Conservation (phyloP, 2,888 invertebrate genomes). For the Desoria tigrina region DNA sequence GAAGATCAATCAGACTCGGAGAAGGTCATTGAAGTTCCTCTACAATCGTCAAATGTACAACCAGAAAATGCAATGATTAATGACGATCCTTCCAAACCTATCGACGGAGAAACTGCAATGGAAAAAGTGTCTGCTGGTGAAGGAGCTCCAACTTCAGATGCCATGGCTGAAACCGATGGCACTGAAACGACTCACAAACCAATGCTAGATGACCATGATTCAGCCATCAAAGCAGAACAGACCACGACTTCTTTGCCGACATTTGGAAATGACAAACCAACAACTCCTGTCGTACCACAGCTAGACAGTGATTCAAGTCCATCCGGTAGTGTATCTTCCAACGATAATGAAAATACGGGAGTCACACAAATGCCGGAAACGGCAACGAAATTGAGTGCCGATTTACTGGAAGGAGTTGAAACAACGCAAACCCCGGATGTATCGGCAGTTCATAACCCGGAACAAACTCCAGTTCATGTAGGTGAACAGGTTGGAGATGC, state of each 20-base stretch:
- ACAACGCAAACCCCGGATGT: no score
- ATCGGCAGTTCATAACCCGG: no score
- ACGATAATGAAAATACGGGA: no score
- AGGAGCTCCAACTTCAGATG: neutral
- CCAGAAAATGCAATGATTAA: neutral
- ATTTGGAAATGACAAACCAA: neutral
- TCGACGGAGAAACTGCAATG: neutral
- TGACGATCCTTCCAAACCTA: neutral
- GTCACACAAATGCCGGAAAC: no score
- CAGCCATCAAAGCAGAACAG: neutral
- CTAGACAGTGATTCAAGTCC: no score
- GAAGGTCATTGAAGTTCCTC: neutral
- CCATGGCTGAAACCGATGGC: neutral
- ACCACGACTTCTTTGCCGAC: neutral
- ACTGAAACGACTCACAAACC: neutral
- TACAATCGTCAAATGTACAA: neutral
- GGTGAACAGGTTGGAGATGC: no score
- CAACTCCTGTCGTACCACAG: no score
- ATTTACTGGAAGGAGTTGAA: no score
- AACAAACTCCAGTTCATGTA: no score
- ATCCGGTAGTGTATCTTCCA: no score
- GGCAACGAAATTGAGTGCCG: no score
- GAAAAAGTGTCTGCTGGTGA: neutral
- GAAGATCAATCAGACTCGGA: neutral
- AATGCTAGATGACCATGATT: neutral